Evolutionary conservation across 2,113 vertebrate species (phyloP).

Genomic region (Gymnocephalus cernua): DNA sequence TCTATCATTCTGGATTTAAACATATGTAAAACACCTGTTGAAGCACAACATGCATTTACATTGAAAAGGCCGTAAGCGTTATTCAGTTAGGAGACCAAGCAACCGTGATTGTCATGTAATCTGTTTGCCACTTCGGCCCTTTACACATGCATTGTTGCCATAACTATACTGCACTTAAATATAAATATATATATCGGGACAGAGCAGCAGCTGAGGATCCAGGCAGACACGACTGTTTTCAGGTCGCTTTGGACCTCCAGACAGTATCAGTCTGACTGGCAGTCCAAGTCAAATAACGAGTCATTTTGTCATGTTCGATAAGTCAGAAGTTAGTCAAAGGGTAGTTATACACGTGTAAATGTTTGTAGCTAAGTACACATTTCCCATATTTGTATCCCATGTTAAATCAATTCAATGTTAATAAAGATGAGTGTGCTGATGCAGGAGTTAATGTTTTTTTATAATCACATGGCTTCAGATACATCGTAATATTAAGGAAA

Average conservation of each 20-base stretch:
- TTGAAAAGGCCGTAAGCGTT: not conserved
- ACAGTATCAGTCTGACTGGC: constrained; percentile 18
- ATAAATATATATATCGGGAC: constrained; percentile 82
- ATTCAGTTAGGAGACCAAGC: not conserved
- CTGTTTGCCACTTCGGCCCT: constrained; percentile 52
- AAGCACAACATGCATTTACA: not conserved
- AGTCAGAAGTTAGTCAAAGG: not conserved
- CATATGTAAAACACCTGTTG: not conserved
- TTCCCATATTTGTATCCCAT: not conserved
- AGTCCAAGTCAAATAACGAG: constrained; percentile 12
- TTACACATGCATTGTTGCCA: constrained; percentile 75
- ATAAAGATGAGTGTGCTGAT: too few relatives aligned
- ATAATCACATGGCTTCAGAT: too few relatives aligned
- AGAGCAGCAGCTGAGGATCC: constrained; percentile 79
- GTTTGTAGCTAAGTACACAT: not conserved
- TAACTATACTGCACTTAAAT: constrained; percentile 74
- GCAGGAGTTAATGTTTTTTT: too few relatives aligned
- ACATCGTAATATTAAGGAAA: too few relatives aligned
- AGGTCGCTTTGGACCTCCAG: constrained; percentile 55
- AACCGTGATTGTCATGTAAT: constrained; percentile 44
- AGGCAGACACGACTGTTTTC: constrained; percentile 76
- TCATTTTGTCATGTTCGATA: not conserved
- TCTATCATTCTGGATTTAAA: not conserved
- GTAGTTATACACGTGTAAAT: not conserved
- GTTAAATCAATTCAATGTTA: not conserved